phyloP scores from a whole-genome alignment of 2,888 invertebrate species.

The Caenorhabditis sp. region DNA sequence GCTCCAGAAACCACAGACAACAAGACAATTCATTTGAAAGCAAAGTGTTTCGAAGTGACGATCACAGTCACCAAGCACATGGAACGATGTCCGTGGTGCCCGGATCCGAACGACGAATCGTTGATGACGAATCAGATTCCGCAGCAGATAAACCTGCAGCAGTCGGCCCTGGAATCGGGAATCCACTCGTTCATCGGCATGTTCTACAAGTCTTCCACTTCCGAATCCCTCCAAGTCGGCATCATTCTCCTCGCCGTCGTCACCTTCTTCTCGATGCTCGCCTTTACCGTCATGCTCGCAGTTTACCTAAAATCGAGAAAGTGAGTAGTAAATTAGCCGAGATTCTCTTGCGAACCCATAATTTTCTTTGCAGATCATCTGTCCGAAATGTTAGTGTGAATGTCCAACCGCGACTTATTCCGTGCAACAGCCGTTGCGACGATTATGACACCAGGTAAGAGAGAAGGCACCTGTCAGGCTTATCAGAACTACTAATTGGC shows the following conservation, averaged over 20 bases:
- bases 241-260: constrained; percentile 68
- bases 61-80: constrained; percentile 75
- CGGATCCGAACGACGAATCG: constrained; percentile 72
- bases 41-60: constrained; percentile 79
- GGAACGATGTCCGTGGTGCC: constrained; percentile 80
- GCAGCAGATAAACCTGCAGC: constrained; percentile 37
- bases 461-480: constrained; percentile 25
- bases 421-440: constrained; percentile 50
- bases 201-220: constrained; percentile 48
- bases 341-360: too few species aligned
- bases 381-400: constrained; percentile 41
- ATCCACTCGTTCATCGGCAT: constrained; percentile 44
- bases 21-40: constrained; percentile 68
- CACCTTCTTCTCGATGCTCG: constrained; percentile 62
- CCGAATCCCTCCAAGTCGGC: constrained; percentile 64
- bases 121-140: constrained; percentile 47
- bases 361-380: constrained; percentile 20
- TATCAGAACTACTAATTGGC: constrained; percentile 22
- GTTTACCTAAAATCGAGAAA: constrained; percentile 66
- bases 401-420: constrained; percentile 57
- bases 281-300: constrained; percentile 64
- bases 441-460: constrained; percentile 52
- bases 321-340: constrained; percentile 5
- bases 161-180: constrained; percentile 39
- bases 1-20: constrained; percentile 22